These are phyloP conservation scores for Notodonta ziczac DNA, from an alignment of 2,888 invertebrate species.

Conservation along the genomic window DNA sequence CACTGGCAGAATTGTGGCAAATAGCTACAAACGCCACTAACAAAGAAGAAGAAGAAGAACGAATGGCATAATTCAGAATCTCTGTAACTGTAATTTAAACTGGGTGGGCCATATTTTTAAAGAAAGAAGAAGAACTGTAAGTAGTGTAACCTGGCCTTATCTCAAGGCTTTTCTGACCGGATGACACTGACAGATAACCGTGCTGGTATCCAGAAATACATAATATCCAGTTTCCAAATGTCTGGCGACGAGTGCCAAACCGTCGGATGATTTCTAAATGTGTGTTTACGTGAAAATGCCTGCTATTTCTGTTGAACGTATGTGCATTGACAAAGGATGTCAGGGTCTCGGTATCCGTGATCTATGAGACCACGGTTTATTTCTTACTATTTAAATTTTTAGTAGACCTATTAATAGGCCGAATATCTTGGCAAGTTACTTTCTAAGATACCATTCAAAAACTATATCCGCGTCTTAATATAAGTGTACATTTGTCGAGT, in stretches of 20 bases:
- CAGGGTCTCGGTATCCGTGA: constrained; percentile 14
- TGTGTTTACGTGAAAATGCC: constrained; percentile 33
- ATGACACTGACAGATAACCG: constrained; percentile 29
- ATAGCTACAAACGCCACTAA: too few species aligned
- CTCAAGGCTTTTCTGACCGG: constrained; percentile 11
- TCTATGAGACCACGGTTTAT: not conserved
- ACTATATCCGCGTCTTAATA: too few species aligned
- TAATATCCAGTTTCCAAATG: constrained; percentile 58
- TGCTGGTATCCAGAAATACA: constrained; percentile 48
- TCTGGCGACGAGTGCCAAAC: constrained; percentile 62
- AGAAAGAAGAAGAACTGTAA: too few species aligned
- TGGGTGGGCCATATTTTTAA: too few species aligned
- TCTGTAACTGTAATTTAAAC: too few species aligned
- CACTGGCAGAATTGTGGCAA: too few species aligned
- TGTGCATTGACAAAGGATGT: constrained; percentile 17
- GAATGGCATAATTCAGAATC: too few species aligned
- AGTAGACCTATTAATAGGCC: not conserved
- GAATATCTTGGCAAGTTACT: not conserved
- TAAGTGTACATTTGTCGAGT: too few species aligned
- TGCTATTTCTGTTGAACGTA: constrained; percentile 26
- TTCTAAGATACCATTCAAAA: too few species aligned
- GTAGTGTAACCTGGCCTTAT: too few species aligned
- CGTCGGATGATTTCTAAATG: constrained; percentile 33
- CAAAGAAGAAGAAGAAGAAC: too few species aligned
- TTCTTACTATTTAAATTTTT: not conserved